Evolutionary conservation across 2,888 invertebrate species (phyloP).

Genomic region (Heliothis peltigera): DNA sequence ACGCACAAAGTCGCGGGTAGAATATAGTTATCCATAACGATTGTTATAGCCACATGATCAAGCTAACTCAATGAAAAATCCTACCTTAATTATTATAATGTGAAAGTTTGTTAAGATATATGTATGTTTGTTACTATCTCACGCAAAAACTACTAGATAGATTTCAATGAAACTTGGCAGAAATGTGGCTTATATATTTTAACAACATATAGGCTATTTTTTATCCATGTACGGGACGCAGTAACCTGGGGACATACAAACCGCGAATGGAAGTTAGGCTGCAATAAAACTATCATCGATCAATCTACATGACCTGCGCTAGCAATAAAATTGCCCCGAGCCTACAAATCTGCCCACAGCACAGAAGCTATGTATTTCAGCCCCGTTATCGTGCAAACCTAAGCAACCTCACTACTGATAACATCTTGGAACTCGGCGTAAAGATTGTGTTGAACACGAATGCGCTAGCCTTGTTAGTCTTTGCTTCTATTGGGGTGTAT

Average conservation of each 20-base stretch:
- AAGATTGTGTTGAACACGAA: conserved; percentile 48
- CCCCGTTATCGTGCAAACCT: conserved; percentile 69
- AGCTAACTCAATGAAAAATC: too few species aligned
- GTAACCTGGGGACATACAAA: not conserved
- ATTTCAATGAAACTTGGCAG: too few species aligned
- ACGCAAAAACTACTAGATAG: too few species aligned
- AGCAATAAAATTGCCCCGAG: conserved; percentile 47
- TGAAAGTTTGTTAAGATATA: too few species aligned
- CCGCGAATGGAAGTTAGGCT: not conserved
- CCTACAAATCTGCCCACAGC: conserved; percentile 47
- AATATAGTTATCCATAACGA: too few species aligned
- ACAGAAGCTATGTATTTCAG: conserved; percentile 66
- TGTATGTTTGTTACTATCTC: too few species aligned
- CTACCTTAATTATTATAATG: too few species aligned
- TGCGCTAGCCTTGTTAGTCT: conserved; percentile 4
- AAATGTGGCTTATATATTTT: too few species aligned
- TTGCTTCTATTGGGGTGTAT: not conserved
- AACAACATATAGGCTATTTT: too few species aligned
- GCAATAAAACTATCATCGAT: conserved; percentile 12
- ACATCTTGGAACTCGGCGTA: conserved; percentile 61
- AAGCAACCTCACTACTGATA: conserved; percentile 71
- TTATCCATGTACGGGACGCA: too few species aligned
- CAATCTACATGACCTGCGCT: conserved; percentile 36
- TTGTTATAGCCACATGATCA: too few species aligned
- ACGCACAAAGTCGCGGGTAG: too few species aligned